Conservation (phyloP, 2,888 invertebrate species). For the Herminia tarsipennalis region DNA sequence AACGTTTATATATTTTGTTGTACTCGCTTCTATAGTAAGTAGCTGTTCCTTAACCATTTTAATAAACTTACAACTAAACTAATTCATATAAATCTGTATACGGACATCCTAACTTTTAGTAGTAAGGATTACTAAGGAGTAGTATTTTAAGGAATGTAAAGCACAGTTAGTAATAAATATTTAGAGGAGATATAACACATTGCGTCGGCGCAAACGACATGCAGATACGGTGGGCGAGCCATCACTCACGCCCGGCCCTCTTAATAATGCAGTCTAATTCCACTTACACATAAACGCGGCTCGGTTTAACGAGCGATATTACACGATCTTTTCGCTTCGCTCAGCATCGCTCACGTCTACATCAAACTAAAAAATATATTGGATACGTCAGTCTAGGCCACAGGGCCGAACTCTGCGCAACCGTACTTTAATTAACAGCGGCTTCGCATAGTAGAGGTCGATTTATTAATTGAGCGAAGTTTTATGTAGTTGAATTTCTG, state of each 20-base stretch:
- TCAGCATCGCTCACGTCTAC: background rate
- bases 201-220: slow-evolving; percentile 2
- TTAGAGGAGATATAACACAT: background rate
- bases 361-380: background rate
- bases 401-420: background rate
- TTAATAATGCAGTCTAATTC: slow-evolving; percentile 3
- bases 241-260: background rate
- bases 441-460: background rate
- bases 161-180: too few species aligned
- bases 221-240: background rate
- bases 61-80: too few species aligned
- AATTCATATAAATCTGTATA: too few species aligned
- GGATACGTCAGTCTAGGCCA: background rate
- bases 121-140: too few species aligned
- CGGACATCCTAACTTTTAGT: too few species aligned
- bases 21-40: too few species aligned
- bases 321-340: background rate
- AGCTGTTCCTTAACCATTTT: too few species aligned
- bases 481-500: slow-evolving; percentile 21
- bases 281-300: background rate
- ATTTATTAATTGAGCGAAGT: background rate
- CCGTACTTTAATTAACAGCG: background rate
- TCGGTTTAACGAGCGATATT: background rate
- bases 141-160: too few species aligned
- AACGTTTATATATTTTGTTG: too few species aligned